Conservation (phyloP, 37 sponge, comb jelly and placozoan species). For the Cliona cf. orientalis region DNA sequence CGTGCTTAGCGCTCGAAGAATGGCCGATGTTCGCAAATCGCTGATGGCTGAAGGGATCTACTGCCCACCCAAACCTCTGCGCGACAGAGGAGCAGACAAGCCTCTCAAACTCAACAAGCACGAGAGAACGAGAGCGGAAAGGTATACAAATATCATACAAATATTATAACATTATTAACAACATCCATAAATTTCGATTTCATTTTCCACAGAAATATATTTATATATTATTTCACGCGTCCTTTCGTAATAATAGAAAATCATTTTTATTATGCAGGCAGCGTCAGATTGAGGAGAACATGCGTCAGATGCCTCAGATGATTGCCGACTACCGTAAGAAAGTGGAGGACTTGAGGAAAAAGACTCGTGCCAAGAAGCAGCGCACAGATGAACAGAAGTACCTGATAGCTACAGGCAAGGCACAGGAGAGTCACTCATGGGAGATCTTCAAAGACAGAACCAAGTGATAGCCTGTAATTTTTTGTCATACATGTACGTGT, state of each 20-base stretch:
- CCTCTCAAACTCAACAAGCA: constrained; percentile 73
- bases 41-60: constrained; percentile 67
- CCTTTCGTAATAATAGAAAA: no score
- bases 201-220: neutral
- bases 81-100: constrained; percentile 69
- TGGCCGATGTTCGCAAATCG: constrained; percentile 49
- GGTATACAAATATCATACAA: constrained; percentile 39
- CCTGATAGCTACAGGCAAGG: constrained; percentile 72
- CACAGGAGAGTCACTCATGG: constrained; percentile 57
- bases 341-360: constrained; percentile 33
- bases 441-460: constrained; percentile 58
- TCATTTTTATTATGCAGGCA: constrained; percentile 46
- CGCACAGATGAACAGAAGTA: constrained; percentile 67
- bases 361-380: constrained; percentile 48
- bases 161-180: neutral
- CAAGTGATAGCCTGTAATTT: no score
- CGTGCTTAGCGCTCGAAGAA: constrained; percentile 49
- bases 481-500: no score
- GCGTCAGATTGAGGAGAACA: constrained; percentile 80
- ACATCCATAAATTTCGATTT: neutral
- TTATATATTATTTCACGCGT: no score
- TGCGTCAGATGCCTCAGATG: constrained; percentile 88
- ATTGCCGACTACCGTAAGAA: constrained; percentile 81
- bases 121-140: constrained; percentile 72
- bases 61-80: constrained; percentile 85